phyloP scores from a whole-genome alignment of 2,797 vertebrate genomes.

The Chrysocyon brachyurus region DNA sequence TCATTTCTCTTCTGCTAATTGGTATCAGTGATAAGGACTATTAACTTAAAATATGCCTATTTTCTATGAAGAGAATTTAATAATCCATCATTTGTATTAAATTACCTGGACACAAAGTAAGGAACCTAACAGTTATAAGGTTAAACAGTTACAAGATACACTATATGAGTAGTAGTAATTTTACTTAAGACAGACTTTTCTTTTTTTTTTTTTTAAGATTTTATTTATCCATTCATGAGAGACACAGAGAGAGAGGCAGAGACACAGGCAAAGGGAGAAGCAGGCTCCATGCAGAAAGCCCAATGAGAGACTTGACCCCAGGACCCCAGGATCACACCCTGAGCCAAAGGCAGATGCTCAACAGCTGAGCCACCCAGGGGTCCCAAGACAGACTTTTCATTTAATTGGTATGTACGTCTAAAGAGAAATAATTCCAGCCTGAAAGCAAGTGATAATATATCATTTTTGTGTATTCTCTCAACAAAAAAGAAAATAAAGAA shows the following conservation, averaged over 20 bases:
- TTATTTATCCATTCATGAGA: too few species aligned
- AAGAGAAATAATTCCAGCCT: slow-evolving; percentile 72
- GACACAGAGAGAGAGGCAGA: too few species aligned
- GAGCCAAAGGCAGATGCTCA: too few species aligned
- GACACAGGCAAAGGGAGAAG: too few species aligned
- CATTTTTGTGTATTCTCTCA: slow-evolving; percentile 60
- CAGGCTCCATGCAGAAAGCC: too few species aligned
- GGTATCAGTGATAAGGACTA: slow-evolving; percentile 81
- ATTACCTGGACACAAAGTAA: slow-evolving; percentile 63
- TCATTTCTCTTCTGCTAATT: slow-evolving; percentile 83
- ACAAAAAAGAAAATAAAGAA: slow-evolving; percentile 58
- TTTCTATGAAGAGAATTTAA: slow-evolving; percentile 79
- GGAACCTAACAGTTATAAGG: slow-evolving; percentile 69
- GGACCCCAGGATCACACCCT: too few species aligned
- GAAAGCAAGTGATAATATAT: slow-evolving; percentile 47
- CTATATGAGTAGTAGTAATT: not conserved
- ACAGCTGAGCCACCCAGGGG: too few species aligned
- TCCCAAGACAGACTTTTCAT: slow-evolving; percentile 72
- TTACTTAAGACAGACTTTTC: slow-evolving; percentile 75
- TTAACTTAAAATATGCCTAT: slow-evolving; percentile 83
- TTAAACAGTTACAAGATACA: slow-evolving; percentile 68
- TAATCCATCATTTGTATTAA: slow-evolving; percentile 78
- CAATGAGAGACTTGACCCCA: too few species aligned
- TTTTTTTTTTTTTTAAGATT: not conserved
- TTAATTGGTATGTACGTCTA: slow-evolving; percentile 73